These are phyloP conservation scores for Dolichallabes microphthalmus DNA, from an alignment of 2,113 vertebrate genomes.

Conservation along the genomic window DNA sequence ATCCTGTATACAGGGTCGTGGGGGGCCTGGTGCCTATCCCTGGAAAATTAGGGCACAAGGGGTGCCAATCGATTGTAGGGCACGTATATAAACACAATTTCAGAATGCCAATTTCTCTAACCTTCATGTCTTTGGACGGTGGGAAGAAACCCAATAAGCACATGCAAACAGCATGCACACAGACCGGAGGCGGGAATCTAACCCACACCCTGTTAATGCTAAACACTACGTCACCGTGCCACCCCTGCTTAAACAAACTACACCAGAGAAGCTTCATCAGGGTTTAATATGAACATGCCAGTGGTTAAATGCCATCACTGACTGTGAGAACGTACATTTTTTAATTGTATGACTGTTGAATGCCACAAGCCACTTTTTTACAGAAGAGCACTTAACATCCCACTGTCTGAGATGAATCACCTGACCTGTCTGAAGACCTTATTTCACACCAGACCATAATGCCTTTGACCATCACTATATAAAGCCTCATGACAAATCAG, in stretches of 20 bases:
- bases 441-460: background rate
- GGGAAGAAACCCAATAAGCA: no score
- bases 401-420: conserved; percentile 28
- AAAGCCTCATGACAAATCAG: conserved; percentile 11
- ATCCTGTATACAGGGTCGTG: no score
- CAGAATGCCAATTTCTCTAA: no score
- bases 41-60: no score
- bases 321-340: background rate
- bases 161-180: no score
- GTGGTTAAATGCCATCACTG: conserved; percentile 8
- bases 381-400: conserved; percentile 22
- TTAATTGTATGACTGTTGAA: background rate
- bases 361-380: background rate
- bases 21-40: no score
- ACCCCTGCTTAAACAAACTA: background rate
- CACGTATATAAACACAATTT: no score
- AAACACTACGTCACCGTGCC: no score
- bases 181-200: no score
- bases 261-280: background rate
- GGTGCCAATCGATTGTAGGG: no score
- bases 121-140: no score
- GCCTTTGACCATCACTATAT: conserved; percentile 29
- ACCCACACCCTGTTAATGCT: no score
- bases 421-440: conserved; percentile 25
- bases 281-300: background rate